Base-by-base conservation (phyloP, 2,888 invertebrate species). In the Clanis bilineata region DNA sequence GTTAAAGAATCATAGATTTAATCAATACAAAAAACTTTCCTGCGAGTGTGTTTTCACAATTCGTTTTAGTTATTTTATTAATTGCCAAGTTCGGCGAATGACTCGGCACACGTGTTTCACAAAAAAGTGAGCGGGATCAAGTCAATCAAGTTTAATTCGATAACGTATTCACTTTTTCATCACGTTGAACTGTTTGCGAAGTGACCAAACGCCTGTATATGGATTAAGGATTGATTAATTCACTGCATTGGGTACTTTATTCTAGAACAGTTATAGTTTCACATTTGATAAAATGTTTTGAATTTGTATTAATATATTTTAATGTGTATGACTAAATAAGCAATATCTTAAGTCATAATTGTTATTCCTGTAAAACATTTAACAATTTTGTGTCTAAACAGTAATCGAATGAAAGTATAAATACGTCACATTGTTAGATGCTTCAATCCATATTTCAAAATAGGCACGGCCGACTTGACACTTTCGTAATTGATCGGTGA, bases 141-240 rank as follows among this genome's bases (percentile, higher is more conserved):
- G 61, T 69, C 68, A 69, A 73, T 72, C 75, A 65, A 74, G 73
- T 78, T 80, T 74, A 70, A 72, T 64, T 60, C 62, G 51, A 64
- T 65, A 56, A 65, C 63, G 63, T 68, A 72, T 71, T 69, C 68
- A 64, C 64, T 65, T 65, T 73, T 76, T 73, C 77, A 74, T 75
- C 61, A 36, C 36, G 36, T 65, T 28, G 4, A 28, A 28, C 28
- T 51, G 32, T 51, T 32, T 18, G 51, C 18, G 32, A 32, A 51
- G 10, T 32, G 51, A 9, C 28, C 51, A 51, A 12, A 15, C 51
- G 32, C 51, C 51, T 51, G 51, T 51, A 32, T 32, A 25, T 51
- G 4, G 44, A 12, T 22, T 3, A 23, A 22, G 3, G 47, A 28
- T 15, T 47, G 51, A 51, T 32, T 28, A 15, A 32, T 51, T 28